Evolutionary conservation across 23 tunicate genomes (phyloP).

Genomic region (Pegea sp.): DNA sequence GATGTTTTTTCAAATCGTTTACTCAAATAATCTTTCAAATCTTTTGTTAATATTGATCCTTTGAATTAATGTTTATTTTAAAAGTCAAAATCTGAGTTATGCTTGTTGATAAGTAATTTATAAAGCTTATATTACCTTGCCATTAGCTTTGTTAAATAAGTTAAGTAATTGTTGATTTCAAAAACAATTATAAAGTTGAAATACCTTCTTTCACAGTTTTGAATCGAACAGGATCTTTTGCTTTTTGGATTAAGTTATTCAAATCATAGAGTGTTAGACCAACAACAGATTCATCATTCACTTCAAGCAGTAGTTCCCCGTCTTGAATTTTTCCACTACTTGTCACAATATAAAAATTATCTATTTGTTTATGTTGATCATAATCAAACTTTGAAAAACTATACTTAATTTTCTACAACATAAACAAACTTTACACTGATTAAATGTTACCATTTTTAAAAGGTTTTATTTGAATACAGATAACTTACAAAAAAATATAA

Average conservation of each 20-base stretch:
- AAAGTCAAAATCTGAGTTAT: not conserved
- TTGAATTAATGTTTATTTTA: no score
- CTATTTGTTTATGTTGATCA: no score
- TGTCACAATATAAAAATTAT: no score
- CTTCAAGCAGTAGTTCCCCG: slow-evolving; percentile 86
- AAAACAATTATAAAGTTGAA: not conserved
- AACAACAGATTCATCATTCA: slow-evolving; percentile 78
- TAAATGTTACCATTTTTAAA: no score
- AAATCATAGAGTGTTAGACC: slow-evolving; percentile 81
- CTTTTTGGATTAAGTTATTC: slow-evolving; percentile 61
- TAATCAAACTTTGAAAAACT: not conserved
- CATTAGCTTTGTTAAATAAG: no score
- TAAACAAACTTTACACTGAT: no score
- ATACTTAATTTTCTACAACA: not conserved
- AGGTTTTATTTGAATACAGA: no score
- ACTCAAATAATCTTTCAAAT: slow-evolving; percentile 59
- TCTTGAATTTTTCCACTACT: slow-evolving; percentile 76
- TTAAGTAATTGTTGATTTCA: no score
- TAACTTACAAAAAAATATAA: no score
- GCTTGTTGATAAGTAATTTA: slow-evolving; percentile 1
- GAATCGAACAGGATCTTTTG: slow-evolving; percentile 82
- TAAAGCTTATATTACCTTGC: no score
- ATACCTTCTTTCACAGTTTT: slow-evolving; percentile 91
- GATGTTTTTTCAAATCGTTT: slow-evolving; percentile 45
- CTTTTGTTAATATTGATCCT: slow-evolving; percentile 65